Conservation (phyloP, 2,113 vertebrate species). For the Urocynchramus pylzowi region DNA sequence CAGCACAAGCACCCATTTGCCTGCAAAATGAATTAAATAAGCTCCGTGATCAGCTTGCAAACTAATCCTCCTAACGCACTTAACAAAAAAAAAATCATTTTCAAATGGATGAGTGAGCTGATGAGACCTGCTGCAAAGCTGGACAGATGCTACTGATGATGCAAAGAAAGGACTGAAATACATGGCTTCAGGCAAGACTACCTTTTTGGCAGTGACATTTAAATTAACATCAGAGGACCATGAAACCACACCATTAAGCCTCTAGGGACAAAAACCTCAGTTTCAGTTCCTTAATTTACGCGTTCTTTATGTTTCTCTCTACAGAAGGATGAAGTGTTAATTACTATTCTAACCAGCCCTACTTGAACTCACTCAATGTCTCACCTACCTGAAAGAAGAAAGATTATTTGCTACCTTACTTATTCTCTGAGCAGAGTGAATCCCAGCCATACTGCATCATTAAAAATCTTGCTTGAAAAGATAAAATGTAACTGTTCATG, state of each 20-base stretch:
- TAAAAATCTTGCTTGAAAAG: neutral
- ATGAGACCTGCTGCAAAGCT: conserved; percentile 34
- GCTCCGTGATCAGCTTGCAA: conserved; percentile 12
- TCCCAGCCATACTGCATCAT: neutral
- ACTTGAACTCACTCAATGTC: neutral
- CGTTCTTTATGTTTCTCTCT: neutral
- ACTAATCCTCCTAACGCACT: neutral
- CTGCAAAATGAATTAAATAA: neutral
- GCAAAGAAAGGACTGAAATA: conserved; percentile 12
- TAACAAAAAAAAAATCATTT: neutral
- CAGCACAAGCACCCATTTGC: neutral
- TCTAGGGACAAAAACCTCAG: neutral
- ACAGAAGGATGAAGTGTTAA: conserved; percentile 19
- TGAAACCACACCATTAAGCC: neutral
- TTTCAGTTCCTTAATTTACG: conserved; percentile 8
- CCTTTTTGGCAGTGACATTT: conserved; percentile 19
- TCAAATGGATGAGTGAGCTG: conserved; percentile 19
- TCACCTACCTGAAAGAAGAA: neutral
- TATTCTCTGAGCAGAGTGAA: neutral
- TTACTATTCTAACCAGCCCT: neutral
- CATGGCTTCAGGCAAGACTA: conserved; percentile 10
- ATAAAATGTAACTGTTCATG: neutral
- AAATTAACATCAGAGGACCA: conserved; percentile 40
- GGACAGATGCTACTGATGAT: conserved; percentile 35
- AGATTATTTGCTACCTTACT: neutral